phyloP scores from a whole-genome alignment of 2,888 invertebrate species.

The Tipula helvola region DNA sequence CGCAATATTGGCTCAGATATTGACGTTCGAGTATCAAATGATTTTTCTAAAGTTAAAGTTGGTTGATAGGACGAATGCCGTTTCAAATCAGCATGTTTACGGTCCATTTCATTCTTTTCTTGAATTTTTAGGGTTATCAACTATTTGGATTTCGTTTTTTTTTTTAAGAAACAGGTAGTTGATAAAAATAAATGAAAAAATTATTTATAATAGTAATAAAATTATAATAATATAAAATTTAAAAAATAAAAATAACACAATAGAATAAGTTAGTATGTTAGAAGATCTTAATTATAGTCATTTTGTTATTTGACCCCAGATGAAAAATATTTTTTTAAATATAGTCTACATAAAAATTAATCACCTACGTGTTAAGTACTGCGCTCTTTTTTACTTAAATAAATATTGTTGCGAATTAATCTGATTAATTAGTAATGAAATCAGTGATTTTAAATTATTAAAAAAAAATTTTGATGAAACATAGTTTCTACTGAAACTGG shows the following conservation, averaged over 20 bases:
- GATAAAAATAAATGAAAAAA: background rate
- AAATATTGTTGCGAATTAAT: background rate
- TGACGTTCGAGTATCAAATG: slow-evolving; percentile 8
- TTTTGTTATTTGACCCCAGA: background rate
- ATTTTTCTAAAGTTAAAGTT: background rate
- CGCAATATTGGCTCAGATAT: slow-evolving; percentile 32
- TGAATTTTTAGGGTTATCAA: background rate
- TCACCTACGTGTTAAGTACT: background rate
- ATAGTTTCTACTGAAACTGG: no score
- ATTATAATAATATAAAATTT: background rate
- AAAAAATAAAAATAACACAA: background rate
- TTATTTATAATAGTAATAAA: background rate
- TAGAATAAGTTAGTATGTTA: background rate
- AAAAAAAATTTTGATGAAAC: no score
- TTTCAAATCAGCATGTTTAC: background rate
- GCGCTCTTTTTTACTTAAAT: background rate
- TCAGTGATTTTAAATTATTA: background rate
- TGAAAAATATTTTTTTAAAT: no score
- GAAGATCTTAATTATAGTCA: background rate
- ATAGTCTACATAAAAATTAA: background rate
- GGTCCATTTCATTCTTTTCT: background rate
- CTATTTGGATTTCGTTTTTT: background rate
- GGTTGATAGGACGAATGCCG: slow-evolving; percentile 10
- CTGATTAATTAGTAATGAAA: background rate
- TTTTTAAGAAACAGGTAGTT: background rate